phyloP scores from a whole-genome alignment of 2,888 invertebrate species.

The Aphodius granarius region DNA sequence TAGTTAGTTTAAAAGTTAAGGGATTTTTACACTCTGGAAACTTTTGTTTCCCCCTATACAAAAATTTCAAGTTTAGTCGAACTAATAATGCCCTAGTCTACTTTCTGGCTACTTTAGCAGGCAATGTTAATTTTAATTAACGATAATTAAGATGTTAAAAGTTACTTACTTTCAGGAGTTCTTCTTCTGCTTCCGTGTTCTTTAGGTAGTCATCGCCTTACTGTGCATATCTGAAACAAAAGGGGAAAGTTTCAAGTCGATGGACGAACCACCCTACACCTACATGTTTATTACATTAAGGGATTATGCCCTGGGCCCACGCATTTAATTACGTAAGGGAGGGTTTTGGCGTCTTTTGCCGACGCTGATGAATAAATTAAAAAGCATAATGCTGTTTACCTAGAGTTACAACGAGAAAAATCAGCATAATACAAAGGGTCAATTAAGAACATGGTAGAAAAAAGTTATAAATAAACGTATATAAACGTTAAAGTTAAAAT shows the following conservation, averaged over 20 bases:
- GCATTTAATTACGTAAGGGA: slow-evolving; percentile 6
- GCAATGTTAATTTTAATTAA: slow-evolving; percentile 19
- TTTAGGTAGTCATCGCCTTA: slow-evolving; percentile 4
- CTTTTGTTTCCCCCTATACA: too few species aligned
- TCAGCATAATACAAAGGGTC: too few species aligned
- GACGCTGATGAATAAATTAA: slow-evolving; percentile 29
- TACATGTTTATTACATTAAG: slow-evolving; percentile 11
- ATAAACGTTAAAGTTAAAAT: too few species aligned
- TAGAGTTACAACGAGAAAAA: too few species aligned
- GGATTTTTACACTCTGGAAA: too few species aligned
- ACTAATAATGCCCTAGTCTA: too few species aligned
- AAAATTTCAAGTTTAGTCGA: too few species aligned
- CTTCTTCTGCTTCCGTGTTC: not conserved
- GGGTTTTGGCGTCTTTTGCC: slow-evolving; percentile 37
- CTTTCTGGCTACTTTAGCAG: not conserved
- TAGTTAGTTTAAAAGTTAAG: too few species aligned
- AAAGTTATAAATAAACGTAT: too few species aligned
- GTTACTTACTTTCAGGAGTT: slow-evolving; percentile 9
- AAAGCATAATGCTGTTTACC: not conserved
- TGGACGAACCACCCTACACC: slow-evolving; percentile 4
- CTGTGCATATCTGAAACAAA: slow-evolving; percentile 8
- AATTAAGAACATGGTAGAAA: too few species aligned
- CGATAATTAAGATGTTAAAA: not conserved
- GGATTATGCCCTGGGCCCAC: not conserved
- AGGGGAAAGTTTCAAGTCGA: slow-evolving; percentile 7